These are phyloP conservation scores for Lycodopsis pacificus DNA, from an alignment of 2,797 vertebrate genomes.

Conservation along the genomic window DNA sequence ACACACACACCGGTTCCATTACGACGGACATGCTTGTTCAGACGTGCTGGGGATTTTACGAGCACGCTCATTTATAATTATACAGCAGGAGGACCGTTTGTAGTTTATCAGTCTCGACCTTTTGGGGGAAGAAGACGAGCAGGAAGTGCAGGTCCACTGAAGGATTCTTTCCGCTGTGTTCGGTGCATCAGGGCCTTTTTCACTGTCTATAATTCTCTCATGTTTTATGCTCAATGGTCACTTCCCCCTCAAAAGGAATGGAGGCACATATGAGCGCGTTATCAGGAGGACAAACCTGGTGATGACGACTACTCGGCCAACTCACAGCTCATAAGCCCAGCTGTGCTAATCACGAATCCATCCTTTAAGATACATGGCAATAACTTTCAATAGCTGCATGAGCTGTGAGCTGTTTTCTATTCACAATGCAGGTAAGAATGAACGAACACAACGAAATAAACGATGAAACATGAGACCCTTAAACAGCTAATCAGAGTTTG, in stretches of 20 bases:
- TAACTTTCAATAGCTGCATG: neutral
- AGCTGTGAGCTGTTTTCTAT: neutral
- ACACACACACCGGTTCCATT: constrained; percentile 32
- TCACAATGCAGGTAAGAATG: neutral
- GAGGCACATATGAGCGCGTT: neutral
- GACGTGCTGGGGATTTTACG: constrained; percentile 29
- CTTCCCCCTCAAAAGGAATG: neutral
- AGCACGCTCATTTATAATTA: constrained; percentile 32
- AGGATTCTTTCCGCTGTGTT: too few relatives aligned
- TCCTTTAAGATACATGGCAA: neutral
- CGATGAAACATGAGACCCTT: neutral
- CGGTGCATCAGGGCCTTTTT: too few relatives aligned
- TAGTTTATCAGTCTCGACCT: constrained; percentile 2
- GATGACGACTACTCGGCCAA: neutral
- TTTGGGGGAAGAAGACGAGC: too few relatives aligned
- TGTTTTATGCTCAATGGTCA: neutral
- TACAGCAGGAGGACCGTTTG: constrained; percentile 31
- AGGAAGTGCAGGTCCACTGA: too few relatives aligned
- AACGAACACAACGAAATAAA: neutral
- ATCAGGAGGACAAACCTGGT: neutral
- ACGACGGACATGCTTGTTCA: neutral
- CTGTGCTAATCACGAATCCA: neutral
- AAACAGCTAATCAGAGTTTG: neutral
- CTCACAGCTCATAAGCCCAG: neutral
- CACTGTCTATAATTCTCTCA: too few relatives aligned